Evolutionary conservation across 1,140 invertebrate genomes (phyloP), one percentile per base, ranked within the genome.

Genomic region (Pseudomyrmex cubaensis): DNA sequence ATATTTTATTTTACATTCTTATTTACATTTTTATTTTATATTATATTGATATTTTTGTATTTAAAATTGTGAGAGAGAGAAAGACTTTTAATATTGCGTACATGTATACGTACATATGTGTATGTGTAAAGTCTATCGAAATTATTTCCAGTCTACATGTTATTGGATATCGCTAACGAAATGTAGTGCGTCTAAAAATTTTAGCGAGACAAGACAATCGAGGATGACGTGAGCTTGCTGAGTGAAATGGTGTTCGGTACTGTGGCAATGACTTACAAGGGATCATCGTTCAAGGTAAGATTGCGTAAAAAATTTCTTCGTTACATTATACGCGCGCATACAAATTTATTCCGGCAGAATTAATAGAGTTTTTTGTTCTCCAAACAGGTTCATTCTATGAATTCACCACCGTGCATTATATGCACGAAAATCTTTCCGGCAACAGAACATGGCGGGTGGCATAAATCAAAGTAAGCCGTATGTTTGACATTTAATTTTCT

Each of bases 221-320:
- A 95, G 85, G 94, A 96, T 62, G 97, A 98, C 93, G 95, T 96
- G 15, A 96, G 95, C 78, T 94, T 96, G 50, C 93, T 98, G 86
- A 97, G 97, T 85, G 98, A 98, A 95, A 97, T 98, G 96, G 96
- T 98, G 87, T 98, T 98, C 93, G 98, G 98, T 2, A 96, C 97
- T 2, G 97, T 98, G 46, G 97, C 97, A 0, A 97, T 98, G 96
- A 97, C 97, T 82, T 98, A 96, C 93, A 96, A 96, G 90, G 98
- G 97, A 62, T 96, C 97, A 8, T 96, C 97, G n/a, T 95, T 97
- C 52, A 98, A 98, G 92, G 94, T 96, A 59, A 59, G 95, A 88
- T 89, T 87, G 17, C 54, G 7, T 20, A 9, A 85, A 9, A 85
- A 57, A 57, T 15, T 35, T 22, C 4, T 15, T 15, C 78, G 15